A percentile compares a stretch with the other conserved stretches of the same genome.
Conservation (phyloP, 1,140 invertebrate genomes). For the Drosophila serrata region DNA sequence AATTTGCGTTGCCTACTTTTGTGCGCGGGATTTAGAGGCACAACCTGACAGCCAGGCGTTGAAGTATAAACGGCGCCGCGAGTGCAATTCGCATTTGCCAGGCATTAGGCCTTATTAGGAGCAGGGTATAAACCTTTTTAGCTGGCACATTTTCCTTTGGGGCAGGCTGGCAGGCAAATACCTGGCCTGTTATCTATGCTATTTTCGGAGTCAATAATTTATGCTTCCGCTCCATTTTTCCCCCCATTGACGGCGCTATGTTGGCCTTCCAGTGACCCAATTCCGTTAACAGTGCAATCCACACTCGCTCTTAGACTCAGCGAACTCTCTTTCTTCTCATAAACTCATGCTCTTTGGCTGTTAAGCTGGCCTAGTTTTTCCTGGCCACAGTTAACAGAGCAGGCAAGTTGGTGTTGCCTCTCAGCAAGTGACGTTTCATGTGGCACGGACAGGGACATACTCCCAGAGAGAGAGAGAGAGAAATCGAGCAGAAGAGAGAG, state of each 20-base stretch:
- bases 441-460: slow-evolving; percentile 45
- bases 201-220: slow-evolving; percentile 79
- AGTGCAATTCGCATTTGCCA: slow-evolving; percentile 68
- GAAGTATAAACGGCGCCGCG: slow-evolving; percentile 60
- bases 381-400: slow-evolving; percentile 58
- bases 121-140: slow-evolving; percentile 34
- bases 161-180: slow-evolving; percentile 9
- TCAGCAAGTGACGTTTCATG: slow-evolving; percentile 53
- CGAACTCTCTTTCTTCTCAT: slow-evolving; percentile 13
- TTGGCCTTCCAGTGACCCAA: slow-evolving; percentile 72
- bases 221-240: slow-evolving; percentile 54
- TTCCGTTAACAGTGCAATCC: slow-evolving; percentile 43
- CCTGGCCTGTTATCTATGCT: slow-evolving; percentile 15
- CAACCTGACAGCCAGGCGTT: slow-evolving; percentile 31
- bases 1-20: slow-evolving; percentile 66
- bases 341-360: slow-evolving; percentile 43
- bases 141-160: slow-evolving; percentile 20
- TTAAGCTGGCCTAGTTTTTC: slow-evolving; percentile 71
- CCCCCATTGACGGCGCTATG: slow-evolving; percentile 21
- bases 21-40: neutral
- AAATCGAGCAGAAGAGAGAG: neutral
- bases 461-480: slow-evolving; percentile 8
- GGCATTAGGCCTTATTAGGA: slow-evolving; percentile 66
- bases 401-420: slow-evolving; percentile 11
- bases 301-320: slow-evolving; percentile 32